These are phyloP conservation scores for Lycocerus yunnanus DNA, from an alignment of 2,888 invertebrate species.

Conservation along the genomic window DNA sequence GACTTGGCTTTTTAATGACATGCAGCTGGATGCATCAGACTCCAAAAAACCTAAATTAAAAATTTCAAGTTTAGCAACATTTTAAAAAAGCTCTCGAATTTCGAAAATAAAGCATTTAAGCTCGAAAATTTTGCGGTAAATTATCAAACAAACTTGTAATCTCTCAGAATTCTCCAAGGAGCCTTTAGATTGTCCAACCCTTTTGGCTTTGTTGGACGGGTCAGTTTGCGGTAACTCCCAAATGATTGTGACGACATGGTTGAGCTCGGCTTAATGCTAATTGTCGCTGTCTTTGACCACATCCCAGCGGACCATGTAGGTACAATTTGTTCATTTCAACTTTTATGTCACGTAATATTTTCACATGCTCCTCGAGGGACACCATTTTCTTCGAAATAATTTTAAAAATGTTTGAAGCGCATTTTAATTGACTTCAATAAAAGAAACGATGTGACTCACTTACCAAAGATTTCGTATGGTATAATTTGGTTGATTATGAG, in stretches of 20 bases:
- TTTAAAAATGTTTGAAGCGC: background rate
- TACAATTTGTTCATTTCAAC: background rate
- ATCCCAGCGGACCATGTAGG: slow-evolving; percentile 18
- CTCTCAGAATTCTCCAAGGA: slow-evolving; percentile 26
- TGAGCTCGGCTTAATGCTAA: slow-evolving; percentile 45
- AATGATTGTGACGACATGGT: slow-evolving; percentile 48
- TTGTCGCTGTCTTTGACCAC: slow-evolving; percentile 39
- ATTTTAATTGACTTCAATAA: background rate
- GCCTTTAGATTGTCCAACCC: slow-evolving; percentile 39
- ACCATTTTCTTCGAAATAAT: background rate
- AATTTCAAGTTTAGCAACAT: too few species aligned
- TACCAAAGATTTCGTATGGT: background rate
- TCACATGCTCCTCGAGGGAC: background rate
- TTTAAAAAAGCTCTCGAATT: background rate
- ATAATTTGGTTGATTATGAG: background rate
- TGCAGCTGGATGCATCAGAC: too few species aligned
- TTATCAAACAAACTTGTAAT: slow-evolving; percentile 22
- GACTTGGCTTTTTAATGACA: too few species aligned
- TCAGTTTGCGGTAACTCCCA: slow-evolving; percentile 48
- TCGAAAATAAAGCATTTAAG: slow-evolving; percentile 27
- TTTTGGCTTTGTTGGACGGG: slow-evolving; percentile 40
- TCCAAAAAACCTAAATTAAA: too few species aligned
- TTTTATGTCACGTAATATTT: background rate
- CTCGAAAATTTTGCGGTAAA: slow-evolving; percentile 8
- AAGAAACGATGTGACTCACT: background rate